phyloP scores from a whole-genome alignment of 2,113 vertebrate species.

The Nesoenas mayeri region DNA sequence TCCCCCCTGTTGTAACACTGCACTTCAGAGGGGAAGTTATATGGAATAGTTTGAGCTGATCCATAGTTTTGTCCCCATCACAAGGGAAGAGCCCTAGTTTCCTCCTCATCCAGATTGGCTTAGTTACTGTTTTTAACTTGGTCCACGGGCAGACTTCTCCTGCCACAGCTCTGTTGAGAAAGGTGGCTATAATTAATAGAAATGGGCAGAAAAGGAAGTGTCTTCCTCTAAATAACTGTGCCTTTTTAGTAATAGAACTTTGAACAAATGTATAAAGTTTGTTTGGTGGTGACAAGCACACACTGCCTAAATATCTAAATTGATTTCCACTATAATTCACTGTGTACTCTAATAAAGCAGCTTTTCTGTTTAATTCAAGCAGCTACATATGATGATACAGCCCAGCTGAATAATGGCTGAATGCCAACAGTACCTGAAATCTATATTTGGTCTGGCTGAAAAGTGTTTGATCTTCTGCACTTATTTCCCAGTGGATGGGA shows the following conservation, averaged over 20 bases:
- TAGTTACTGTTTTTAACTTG: background rate
- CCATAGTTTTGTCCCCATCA: background rate
- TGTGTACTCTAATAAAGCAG: background rate
- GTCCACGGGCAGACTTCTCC: background rate
- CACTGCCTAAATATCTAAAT: background rate
- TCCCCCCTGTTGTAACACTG: background rate
- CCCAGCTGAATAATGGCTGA: background rate
- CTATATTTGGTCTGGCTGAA: background rate
- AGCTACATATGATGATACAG: background rate
- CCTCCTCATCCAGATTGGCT: background rate
- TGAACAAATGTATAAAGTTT: background rate
- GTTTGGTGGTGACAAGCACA: background rate
- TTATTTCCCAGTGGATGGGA: constrained; percentile 7
- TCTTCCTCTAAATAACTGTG: background rate
- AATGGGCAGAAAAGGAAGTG: background rate
- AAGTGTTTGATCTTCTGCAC: background rate
- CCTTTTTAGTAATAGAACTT: background rate
- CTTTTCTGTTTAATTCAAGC: background rate
- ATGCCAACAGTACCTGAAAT: background rate
- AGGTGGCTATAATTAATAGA: background rate
- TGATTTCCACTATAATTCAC: background rate
- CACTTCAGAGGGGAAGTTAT: background rate
- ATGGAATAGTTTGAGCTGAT: background rate
- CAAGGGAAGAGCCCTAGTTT: background rate
- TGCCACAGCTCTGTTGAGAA: background rate